Evolutionary conservation across 2,888 invertebrate species (phyloP).

Genomic region (Metacarcinus magister): DNA sequence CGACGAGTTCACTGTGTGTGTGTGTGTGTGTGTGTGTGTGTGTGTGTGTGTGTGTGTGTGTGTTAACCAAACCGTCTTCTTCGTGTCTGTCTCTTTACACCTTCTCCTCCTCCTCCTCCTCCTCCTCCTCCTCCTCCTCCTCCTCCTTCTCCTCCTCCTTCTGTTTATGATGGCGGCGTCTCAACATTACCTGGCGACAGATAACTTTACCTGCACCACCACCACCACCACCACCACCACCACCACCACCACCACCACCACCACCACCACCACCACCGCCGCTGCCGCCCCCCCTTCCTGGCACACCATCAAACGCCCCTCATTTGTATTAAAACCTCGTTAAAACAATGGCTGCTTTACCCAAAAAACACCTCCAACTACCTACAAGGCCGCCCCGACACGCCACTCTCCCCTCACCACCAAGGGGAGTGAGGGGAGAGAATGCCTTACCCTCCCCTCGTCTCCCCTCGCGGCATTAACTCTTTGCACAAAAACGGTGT

Average conservation of each 20-base stretch:
- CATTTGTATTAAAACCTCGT: slow-evolving; percentile 73
- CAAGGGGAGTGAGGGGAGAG: not conserved
- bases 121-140: not conserved
- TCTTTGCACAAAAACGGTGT: slow-evolving; percentile 45
- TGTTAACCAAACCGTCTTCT: not conserved
- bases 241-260: not conserved
- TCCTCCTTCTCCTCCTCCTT: not conserved
- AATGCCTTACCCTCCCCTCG: not conserved
- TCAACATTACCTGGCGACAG: slow-evolving; percentile 65
- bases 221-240: not conserved
- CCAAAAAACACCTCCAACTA: slow-evolving; percentile 31
- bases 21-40: no score
- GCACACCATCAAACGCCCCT: slow-evolving; percentile 63
- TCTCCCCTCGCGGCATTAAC: slow-evolving; percentile 29
- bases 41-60: slow-evolving; percentile 1
- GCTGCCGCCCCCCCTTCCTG: not conserved
- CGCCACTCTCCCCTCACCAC: not conserved
- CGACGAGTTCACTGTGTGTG: no score
- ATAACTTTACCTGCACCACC: not conserved
- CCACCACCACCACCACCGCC: not conserved
- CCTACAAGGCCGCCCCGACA: not conserved
- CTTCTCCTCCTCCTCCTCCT: slow-evolving; percentile 38
- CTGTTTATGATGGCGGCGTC: slow-evolving; percentile 64
- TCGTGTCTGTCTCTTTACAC: not conserved
- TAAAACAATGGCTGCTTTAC: slow-evolving; percentile 72